phyloP scores from a whole-genome alignment of 2,888 invertebrate species.

The Drosophila formosana region DNA sequence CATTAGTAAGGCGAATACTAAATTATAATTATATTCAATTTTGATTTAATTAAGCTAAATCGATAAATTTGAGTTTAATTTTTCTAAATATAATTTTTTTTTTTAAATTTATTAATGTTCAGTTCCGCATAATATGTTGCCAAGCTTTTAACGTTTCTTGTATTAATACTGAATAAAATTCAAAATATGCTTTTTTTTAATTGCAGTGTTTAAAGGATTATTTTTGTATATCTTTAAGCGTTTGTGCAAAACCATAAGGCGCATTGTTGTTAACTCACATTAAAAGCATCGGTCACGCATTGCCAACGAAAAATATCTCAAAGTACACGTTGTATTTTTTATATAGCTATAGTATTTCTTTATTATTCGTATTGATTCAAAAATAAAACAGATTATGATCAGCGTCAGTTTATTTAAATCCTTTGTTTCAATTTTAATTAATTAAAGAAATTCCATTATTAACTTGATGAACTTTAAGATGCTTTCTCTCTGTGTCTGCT shows the following conservation, averaged over 20 bases:
- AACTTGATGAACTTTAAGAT: neutral
- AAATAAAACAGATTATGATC: constrained; percentile 46
- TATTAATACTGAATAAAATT: constrained; percentile 64
- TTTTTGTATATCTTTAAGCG: constrained; percentile 54
- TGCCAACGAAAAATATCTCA: constrained; percentile 55
- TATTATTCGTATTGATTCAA: constrained; percentile 36
- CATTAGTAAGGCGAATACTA: constrained; percentile 9
- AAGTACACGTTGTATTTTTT: constrained; percentile 51
- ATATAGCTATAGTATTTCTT: constrained; percentile 41
- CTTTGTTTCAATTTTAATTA: neutral
- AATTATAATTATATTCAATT: constrained; percentile 18
- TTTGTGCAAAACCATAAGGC: constrained; percentile 57
- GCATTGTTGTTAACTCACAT: constrained; percentile 72
- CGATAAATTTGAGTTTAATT: constrained; percentile 16
- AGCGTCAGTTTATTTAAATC: constrained; percentile 40
- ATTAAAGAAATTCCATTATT: neutral
- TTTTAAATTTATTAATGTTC: constrained; percentile 13
- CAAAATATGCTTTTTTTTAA: constrained; percentile 55
- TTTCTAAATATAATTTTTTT: constrained; percentile 33
- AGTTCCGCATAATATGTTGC: constrained; percentile 58
- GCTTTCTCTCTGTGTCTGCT: neutral
- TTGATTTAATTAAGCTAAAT: constrained; percentile 26
- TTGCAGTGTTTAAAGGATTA: constrained; percentile 70
- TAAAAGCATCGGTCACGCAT: constrained; percentile 80
- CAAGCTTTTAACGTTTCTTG: constrained; percentile 69